Evolutionary conservation across 2,888 invertebrate genomes (phyloP).

Genomic region (Ophion costatus): DNA sequence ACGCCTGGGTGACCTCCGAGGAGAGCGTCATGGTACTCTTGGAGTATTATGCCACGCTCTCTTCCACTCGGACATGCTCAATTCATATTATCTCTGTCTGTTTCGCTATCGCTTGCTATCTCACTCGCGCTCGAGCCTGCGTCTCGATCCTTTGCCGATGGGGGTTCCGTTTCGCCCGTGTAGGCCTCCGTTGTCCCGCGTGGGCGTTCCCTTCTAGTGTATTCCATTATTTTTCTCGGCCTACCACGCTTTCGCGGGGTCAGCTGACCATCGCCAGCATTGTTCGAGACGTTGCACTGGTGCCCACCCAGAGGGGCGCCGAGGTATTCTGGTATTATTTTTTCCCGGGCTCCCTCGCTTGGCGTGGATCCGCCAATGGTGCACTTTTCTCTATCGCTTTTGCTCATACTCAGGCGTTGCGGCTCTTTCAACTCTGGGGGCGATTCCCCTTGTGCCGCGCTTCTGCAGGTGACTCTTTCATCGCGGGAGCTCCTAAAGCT

Average conservation of each 20-base stretch:
- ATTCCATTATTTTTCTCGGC: too few relatives aligned
- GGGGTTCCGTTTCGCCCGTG: too few relatives aligned
- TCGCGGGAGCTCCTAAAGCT: background rate
- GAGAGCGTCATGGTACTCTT: constrained; percentile 50
- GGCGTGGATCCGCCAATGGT: background rate
- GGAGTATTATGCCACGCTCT: constrained; percentile 14
- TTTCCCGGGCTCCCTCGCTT: background rate
- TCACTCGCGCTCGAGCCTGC: background rate
- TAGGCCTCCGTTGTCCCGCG: too few relatives aligned
- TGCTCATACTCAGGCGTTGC: background rate
- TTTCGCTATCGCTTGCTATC: background rate
- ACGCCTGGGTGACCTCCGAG: constrained; percentile 60
- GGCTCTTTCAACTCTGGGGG: background rate
- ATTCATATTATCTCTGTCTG: background rate
- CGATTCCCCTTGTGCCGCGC: background rate
- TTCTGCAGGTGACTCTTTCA: background rate
- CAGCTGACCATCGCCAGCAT: too few relatives aligned
- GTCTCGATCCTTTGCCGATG: too few relatives aligned
- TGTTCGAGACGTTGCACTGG: background rate
- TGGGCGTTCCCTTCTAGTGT: too few relatives aligned
- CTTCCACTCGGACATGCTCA: background rate
- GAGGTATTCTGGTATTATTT: background rate
- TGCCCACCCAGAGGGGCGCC: background rate
- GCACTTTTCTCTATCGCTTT: background rate
- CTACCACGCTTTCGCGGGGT: too few relatives aligned